phyloP scores from a whole-genome alignment of 2,888 invertebrate species.

The Diloba caeruleocephala region DNA sequence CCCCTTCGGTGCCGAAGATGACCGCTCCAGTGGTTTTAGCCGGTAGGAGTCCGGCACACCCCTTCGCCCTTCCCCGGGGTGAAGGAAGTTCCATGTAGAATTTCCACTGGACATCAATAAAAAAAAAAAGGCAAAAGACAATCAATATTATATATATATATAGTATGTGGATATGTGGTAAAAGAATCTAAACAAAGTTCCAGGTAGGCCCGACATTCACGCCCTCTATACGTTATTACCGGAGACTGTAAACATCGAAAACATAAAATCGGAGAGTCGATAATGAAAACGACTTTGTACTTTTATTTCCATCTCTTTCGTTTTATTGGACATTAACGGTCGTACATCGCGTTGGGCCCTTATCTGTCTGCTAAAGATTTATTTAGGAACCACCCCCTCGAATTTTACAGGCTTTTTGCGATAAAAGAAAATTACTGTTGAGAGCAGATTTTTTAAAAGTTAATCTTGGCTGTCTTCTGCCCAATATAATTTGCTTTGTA shows the following conservation, averaged over 20 bases:
- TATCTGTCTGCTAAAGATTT: constrained; percentile 73
- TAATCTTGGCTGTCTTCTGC: constrained; percentile 49
- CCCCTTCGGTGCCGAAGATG: no score
- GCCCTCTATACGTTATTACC: constrained; percentile 29
- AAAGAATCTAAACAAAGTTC: constrained; percentile 10
- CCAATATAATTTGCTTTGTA: constrained; percentile 46
- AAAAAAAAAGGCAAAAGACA: no score
- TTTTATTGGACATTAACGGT: constrained; percentile 70
- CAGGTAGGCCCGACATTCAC: constrained; percentile 5
- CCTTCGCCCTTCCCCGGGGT: no score
- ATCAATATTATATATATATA: no score
- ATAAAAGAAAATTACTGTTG: constrained; percentile 52
- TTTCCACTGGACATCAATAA: no score
- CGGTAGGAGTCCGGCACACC: no score
- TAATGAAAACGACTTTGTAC: constrained; percentile 57
- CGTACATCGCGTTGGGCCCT: constrained; percentile 63
- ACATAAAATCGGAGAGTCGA: constrained; percentile 45
- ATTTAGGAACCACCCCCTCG: constrained; percentile 59
- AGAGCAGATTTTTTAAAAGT: constrained; percentile 47
- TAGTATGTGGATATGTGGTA: no score
- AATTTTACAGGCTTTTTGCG: constrained; percentile 50
- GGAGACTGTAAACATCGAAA: constrained; percentile 30
- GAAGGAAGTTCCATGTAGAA: no score
- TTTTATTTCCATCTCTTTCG: constrained; percentile 61
- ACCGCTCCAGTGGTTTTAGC: no score